These are phyloP conservation scores for Acanthurus lineatus DNA, from an alignment of 2,797 vertebrate genomes.

Conservation along the genomic window DNA sequence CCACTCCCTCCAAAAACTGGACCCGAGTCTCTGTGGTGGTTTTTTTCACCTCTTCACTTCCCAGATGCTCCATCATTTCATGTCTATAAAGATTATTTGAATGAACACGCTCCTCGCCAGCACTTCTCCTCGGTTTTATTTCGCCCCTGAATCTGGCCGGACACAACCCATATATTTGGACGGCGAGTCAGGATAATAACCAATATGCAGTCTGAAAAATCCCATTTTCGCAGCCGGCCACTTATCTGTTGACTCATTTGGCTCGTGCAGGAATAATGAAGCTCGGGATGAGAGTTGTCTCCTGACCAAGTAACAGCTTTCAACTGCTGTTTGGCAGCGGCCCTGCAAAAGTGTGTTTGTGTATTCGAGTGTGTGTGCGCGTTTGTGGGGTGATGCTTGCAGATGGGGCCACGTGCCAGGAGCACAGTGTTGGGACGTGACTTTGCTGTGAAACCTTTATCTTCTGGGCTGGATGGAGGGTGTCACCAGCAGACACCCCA, in stretches of 20 bases:
- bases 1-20: neutral
- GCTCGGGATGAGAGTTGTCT: conserved; percentile 31
- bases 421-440: conserved; percentile 42
- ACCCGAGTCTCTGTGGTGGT: neutral
- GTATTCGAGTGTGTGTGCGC: neutral
- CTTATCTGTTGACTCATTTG: conserved; percentile 56
- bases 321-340: conserved; percentile 47
- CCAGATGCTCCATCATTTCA: neutral
- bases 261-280: conserved; percentile 29
- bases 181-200: conserved; percentile 41
- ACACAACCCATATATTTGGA: conserved; percentile 14
- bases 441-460: conserved; percentile 55
- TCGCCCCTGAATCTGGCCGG: neutral
- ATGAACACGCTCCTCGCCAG: conserved; percentile 1
- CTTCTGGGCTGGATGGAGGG: conserved; percentile 19
- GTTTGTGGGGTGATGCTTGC: conserved; percentile 39
- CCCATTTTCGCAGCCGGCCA: conserved; percentile 51
- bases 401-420: conserved; percentile 68
- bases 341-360: conserved; percentile 31
- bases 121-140: neutral
- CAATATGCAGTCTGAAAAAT: conserved; percentile 38
- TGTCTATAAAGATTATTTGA: conserved; percentile 3
- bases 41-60: neutral
- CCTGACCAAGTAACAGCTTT: conserved; percentile 25
- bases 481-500: conserved; percentile 22